Evolutionary conservation across 2,797 vertebrate species (phyloP).

Genomic region (Enteromius afrohamiltoni): DNA sequence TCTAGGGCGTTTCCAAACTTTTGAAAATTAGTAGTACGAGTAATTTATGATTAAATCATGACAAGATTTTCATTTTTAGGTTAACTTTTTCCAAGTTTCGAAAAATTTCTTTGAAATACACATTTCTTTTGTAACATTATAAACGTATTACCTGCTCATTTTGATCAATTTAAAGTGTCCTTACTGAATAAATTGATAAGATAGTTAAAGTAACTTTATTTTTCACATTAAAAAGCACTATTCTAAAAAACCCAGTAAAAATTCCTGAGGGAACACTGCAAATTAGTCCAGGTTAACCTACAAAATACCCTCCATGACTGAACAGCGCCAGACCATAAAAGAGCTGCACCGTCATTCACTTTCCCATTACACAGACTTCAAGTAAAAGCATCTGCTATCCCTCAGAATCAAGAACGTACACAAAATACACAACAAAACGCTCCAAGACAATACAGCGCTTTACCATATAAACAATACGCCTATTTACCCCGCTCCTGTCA

Average conservation of each 20-base stretch:
- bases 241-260: not conserved
- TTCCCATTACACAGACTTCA: slow-evolving; percentile 1
- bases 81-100: no score
- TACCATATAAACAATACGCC: slow-evolving; percentile 48
- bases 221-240: not conserved
- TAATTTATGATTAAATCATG: no score
- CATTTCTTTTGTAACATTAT: not conserved
- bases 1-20: no score
- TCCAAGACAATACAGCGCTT: slow-evolving; percentile 41
- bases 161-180: not conserved
- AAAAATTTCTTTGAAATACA: not conserved
- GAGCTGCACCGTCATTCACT: slow-evolving; percentile 9
- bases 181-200: not conserved
- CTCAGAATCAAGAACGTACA: slow-evolving; percentile 1
- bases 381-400: slow-evolving; percentile 29
- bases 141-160: not conserved
- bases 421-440: slow-evolving; percentile 28
- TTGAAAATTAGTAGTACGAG: no score
- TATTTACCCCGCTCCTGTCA: slow-evolving; percentile 41
- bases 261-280: not conserved
- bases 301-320: not conserved
- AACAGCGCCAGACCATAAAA: not conserved
- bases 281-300: slow-evolving; percentile 3
- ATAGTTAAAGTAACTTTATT: not conserved
- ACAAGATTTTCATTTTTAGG: no score